These are phyloP conservation scores for Dermatemys mawii DNA, from an alignment of 2,113 vertebrate genomes.

Conservation along the genomic window DNA sequence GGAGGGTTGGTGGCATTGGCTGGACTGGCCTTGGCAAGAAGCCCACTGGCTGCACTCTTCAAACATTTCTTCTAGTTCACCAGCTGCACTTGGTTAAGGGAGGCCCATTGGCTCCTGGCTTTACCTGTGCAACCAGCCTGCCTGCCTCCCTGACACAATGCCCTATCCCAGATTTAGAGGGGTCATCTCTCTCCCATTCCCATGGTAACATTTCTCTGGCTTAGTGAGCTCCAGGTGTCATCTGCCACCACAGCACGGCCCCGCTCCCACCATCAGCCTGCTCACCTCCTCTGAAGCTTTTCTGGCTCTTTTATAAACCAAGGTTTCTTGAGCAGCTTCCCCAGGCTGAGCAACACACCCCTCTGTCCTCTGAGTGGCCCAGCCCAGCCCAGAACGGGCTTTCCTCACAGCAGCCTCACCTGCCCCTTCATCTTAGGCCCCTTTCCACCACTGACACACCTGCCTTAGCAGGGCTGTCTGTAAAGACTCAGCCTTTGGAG, in stretches of 20 bases:
- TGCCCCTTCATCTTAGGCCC: neutral
- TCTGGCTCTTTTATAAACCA: neutral
- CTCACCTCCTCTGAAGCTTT: neutral
- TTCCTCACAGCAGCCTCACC: no score
- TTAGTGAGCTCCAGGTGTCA: neutral
- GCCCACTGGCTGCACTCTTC: neutral
- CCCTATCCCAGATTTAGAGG: neutral
- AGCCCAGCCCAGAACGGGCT: no score
- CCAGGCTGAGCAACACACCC: no score
- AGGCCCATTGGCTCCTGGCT: neutral
- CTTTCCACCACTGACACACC: neutral
- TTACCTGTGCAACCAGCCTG: neutral
- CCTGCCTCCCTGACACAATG: neutral
- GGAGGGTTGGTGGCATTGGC: neutral
- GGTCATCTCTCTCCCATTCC: neutral
- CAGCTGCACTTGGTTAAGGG: neutral
- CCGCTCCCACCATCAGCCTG: neutral
- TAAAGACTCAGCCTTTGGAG: neutral
- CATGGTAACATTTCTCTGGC: no score
- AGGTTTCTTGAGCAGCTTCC: neutral
- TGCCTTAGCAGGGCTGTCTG: neutral
- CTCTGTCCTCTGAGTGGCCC: no score
- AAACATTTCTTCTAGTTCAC: neutral
- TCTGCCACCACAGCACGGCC: no score
- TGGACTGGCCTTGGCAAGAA: neutral